A percentile compares a stretch with the other conserved stretches of the same genome.
phyloP scores from a whole-genome alignment of 2,113 vertebrate genomes.

The Ahaetulla prasina region DNA sequence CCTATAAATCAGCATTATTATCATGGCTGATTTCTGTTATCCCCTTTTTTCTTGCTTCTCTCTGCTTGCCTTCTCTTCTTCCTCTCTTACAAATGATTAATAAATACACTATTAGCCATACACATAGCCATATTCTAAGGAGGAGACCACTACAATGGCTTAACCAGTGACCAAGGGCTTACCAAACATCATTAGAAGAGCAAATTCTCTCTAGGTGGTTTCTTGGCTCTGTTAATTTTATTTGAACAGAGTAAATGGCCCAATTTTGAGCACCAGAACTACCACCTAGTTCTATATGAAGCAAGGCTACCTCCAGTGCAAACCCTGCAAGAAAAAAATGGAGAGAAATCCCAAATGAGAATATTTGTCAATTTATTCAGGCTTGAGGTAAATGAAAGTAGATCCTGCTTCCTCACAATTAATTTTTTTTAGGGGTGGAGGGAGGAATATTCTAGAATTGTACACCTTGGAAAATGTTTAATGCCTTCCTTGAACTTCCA shows the following conservation, averaged over 20 bases:
- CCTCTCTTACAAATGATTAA: neutral
- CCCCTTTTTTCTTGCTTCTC: neutral
- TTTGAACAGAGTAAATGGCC: neutral
- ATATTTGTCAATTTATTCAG: neutral
- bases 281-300: neutral
- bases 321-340: neutral
- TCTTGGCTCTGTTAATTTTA: neutral
- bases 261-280: neutral
- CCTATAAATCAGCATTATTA: neutral
- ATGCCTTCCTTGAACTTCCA: neutral
- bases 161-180: neutral
- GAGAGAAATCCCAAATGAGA: neutral
- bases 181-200: neutral
- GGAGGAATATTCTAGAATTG: neutral
- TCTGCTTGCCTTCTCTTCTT: neutral
- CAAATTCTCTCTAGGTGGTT: neutral
- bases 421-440: neutral
- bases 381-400: neutral
- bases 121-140: neutral
- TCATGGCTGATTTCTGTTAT: neutral
- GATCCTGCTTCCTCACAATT: neutral
- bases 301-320: neutral
- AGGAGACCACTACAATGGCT: neutral
- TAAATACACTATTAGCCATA: neutral
- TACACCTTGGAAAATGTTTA: neutral